phyloP scores from a whole-genome alignment of 2,888 invertebrate genomes.

The Endomychus coccineus region DNA sequence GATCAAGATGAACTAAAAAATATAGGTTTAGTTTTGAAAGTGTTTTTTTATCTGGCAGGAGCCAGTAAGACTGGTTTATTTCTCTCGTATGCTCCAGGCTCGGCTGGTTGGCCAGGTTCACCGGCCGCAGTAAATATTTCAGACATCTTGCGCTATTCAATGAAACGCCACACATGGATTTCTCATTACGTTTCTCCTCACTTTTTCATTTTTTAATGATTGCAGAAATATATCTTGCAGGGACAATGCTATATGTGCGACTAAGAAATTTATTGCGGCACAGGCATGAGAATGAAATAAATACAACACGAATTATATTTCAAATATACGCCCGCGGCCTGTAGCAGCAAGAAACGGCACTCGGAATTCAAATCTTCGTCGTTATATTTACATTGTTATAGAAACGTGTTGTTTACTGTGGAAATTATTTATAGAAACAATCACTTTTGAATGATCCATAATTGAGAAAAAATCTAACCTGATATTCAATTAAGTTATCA shows the following conservation, averaged over 20 bases:
- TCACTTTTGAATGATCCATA: no score
- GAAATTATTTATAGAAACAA: no score
- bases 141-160: slow-evolving; percentile 36
- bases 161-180: slow-evolving; percentile 34
- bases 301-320: background rate
- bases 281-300: background rate
- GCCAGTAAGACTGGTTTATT: slow-evolving; percentile 41
- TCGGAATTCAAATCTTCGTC: no score
- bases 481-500: no score
- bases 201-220: slow-evolving; percentile 13
- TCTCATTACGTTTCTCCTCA: slow-evolving; percentile 32
- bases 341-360: no score
- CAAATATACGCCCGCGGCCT: no score
- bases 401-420: no score
- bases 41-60: slow-evolving; percentile 28
- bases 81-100: slow-evolving; percentile 26
- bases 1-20: no score
- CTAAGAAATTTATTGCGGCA: slow-evolving; percentile 6
- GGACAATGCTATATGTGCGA: background rate
- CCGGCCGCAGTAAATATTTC: slow-evolving; percentile 41
- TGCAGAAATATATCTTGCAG: background rate
- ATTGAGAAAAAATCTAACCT: no score
- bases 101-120: slow-evolving; percentile 32
- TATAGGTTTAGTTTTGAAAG: slow-evolving; percentile 16
- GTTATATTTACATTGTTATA: no score